These are phyloP conservation scores for Dexiosoma caninum DNA, from an alignment of 2,888 invertebrate species.

Conservation along the genomic window DNA sequence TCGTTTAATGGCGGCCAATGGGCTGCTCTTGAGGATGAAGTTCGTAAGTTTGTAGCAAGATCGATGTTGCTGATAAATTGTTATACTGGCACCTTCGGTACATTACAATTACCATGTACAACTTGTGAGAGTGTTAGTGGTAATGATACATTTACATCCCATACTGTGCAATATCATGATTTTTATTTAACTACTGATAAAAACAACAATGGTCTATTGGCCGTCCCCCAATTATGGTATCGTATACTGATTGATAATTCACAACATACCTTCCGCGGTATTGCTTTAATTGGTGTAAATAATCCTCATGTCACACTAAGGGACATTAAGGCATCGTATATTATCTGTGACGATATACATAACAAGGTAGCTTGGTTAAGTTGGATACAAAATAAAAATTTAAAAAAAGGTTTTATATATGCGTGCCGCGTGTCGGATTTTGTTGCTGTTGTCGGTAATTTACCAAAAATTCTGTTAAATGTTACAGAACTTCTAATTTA, in stretches of 20 bases:
- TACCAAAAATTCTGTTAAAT: slow-evolving; percentile 66
- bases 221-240: slow-evolving; percentile 80
- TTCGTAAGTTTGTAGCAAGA: slow-evolving; percentile 77
- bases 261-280: slow-evolving; percentile 72
- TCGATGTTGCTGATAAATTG: slow-evolving; percentile 75
- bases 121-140: background rate
- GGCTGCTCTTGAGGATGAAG: slow-evolving; percentile 78
- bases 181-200: slow-evolving; percentile 74
- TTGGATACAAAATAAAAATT: slow-evolving; percentile 66
- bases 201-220: slow-evolving; percentile 74
- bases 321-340: slow-evolving; percentile 66
- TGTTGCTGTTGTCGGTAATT: slow-evolving; percentile 66
- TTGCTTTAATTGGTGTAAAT: slow-evolving; percentile 79
- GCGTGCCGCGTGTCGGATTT: slow-evolving; percentile 71
- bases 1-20: slow-evolving; percentile 81
- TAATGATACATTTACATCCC: background rate
- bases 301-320: slow-evolving; percentile 72
- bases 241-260: slow-evolving; percentile 79
- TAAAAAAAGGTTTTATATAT: slow-evolving; percentile 71
- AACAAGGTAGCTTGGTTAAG: slow-evolving; percentile 68
- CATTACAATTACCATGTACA: slow-evolving; percentile 76
- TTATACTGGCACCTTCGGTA: slow-evolving; percentile 81
- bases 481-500: slow-evolving; percentile 66
- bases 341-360: slow-evolving; percentile 70
- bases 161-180: slow-evolving; percentile 61